Evolutionary conservation across 2,888 invertebrate species (phyloP).

Genomic region (Hoplodrina blanda): DNA sequence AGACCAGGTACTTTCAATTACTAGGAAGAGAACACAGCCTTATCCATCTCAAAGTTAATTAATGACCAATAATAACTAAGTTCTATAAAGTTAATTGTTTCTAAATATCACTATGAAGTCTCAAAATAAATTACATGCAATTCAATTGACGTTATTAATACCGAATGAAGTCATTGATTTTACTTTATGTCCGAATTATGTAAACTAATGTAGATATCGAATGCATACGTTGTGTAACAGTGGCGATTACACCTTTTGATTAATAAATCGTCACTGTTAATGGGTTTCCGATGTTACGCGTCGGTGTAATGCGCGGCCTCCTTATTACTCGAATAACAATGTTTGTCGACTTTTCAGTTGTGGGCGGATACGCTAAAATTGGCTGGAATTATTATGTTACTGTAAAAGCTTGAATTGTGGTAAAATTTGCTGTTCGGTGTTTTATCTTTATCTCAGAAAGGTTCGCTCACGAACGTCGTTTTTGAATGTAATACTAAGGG

Average conservation of each 20-base stretch:
- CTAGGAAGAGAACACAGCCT: slow-evolving; percentile 20
- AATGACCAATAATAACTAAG: slow-evolving; percentile 21
- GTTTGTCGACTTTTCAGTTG: slow-evolving; percentile 61
- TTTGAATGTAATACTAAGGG: background rate
- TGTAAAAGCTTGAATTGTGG: slow-evolving; percentile 34
- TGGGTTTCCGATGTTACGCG: slow-evolving; percentile 69
- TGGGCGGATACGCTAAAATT: slow-evolving; percentile 63
- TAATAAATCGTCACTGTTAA: slow-evolving; percentile 65
- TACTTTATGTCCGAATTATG: slow-evolving; percentile 60
- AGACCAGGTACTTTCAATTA: slow-evolving; percentile 14
- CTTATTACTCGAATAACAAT: slow-evolving; percentile 66
- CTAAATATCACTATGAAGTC: slow-evolving; percentile 17
- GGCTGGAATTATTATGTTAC: slow-evolving; percentile 40
- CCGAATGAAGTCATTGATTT: slow-evolving; percentile 56
- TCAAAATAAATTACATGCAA: slow-evolving; percentile 39
- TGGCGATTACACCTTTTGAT: slow-evolving; percentile 37
- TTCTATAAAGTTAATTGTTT: slow-evolving; percentile 10
- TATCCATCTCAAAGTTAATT: slow-evolving; percentile 36
- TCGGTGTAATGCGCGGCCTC: slow-evolving; percentile 67
- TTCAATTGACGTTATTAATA: slow-evolving; percentile 44
- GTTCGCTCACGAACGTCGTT: background rate
- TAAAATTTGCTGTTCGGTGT: background rate
- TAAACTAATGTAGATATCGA: slow-evolving; percentile 46
- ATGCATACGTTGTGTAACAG: slow-evolving; percentile 42
- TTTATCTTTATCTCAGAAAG: background rate